Conservation (phyloP, 2,113 vertebrate genomes). For the Cardinalis cardinalis region DNA sequence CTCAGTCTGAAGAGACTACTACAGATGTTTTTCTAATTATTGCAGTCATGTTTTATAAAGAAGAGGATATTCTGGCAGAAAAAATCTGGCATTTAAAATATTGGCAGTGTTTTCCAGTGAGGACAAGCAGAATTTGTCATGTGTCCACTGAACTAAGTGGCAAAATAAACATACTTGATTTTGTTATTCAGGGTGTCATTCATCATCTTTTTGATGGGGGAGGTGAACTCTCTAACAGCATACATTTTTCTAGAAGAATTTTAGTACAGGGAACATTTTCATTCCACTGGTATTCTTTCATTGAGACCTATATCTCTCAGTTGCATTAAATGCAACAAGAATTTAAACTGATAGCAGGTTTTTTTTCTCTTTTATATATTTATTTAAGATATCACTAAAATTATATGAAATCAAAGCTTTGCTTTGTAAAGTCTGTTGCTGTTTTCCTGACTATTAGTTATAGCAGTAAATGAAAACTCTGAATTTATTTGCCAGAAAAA, state of each 20-base stretch:
- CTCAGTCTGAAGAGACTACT: neutral
- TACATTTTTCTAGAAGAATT: neutral
- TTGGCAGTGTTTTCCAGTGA: neutral
- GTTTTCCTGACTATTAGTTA: neutral
- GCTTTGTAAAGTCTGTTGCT: neutral
- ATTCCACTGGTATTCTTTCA: neutral
- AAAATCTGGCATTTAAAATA: neutral
- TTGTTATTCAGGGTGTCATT: constrained; percentile 14
- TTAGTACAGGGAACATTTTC: constrained; percentile 4
- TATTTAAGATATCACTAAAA: neutral
- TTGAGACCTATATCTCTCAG: neutral
- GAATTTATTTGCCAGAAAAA: neutral
- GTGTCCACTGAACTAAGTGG: neutral
- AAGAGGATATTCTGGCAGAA: neutral
- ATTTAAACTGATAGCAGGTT: neutral
- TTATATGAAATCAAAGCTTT: neutral
- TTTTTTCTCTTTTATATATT: neutral
- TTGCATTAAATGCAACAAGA: neutral
- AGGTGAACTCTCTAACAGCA: neutral
- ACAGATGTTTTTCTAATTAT: constrained; percentile 4
- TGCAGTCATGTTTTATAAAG: neutral
- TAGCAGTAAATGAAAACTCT: neutral
- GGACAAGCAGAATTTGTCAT: constrained; percentile 27
- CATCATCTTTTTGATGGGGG: neutral
- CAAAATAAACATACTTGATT: constrained; percentile 46